phyloP scores from a whole-genome alignment of 2,888 invertebrate genomes.

The Spisula solida region DNA sequence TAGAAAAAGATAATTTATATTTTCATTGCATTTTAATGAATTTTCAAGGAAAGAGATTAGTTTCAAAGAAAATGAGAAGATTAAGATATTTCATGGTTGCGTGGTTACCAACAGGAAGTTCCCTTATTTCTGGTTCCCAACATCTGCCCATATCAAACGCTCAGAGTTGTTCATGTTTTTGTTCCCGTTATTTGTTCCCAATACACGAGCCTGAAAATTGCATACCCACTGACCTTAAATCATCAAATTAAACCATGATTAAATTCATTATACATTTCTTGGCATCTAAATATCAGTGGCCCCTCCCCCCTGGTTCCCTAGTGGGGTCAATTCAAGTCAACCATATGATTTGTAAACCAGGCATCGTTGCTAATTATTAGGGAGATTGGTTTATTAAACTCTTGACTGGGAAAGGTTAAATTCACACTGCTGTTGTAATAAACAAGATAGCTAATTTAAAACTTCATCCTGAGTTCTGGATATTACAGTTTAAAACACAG shows the following conservation, averaged over 20 bases:
- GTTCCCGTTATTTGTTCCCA: neutral
- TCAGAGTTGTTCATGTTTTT: neutral
- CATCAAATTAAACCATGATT: slow-evolving; percentile 37
- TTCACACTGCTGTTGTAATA: neutral
- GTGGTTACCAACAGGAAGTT: slow-evolving; percentile 17
- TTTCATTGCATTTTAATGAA: slow-evolving; percentile 27
- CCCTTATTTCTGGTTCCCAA: neutral
- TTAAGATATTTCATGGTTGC: slow-evolving; percentile 14
- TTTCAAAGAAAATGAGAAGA: slow-evolving; percentile 20
- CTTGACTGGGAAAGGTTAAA: neutral
- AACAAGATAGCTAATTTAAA: neutral
- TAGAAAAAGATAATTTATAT: slow-evolving; percentile 15
- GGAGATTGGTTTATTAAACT: slow-evolving; percentile 13
- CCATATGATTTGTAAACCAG: slow-evolving; percentile 44
- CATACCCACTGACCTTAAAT: slow-evolving; percentile 33
- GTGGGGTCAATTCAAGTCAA: slow-evolving; percentile 47
- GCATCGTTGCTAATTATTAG: slow-evolving; percentile 21
- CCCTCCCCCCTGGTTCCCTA: slow-evolving; percentile 26
- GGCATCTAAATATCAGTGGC: slow-evolving; percentile 46
- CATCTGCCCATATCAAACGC: neutral
- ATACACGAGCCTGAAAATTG: slow-evolving; percentile 21
- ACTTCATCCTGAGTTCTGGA: neutral
- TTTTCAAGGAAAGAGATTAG: slow-evolving; percentile 3
- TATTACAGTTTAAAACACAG: neutral
- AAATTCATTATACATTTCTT: slow-evolving; percentile 48